Conservation (phyloP, 1,140 invertebrate species). For the Melipona quadrifasciata region DNA sequence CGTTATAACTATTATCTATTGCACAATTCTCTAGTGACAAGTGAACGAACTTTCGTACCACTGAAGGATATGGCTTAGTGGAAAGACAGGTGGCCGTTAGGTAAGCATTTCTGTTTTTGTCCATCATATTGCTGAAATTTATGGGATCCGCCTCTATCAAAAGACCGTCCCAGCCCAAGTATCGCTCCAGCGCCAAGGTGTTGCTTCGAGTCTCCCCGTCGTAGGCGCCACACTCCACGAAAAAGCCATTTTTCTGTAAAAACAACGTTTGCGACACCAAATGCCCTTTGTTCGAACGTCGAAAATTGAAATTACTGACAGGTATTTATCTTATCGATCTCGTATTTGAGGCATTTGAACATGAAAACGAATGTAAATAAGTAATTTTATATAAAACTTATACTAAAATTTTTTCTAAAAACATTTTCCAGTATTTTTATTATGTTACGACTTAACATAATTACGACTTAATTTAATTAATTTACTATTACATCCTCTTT, state of each 20-base stretch:
- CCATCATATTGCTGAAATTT: conserved; percentile 79
- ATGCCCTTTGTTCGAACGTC: background rate
- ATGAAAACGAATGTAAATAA: no score
- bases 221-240: conserved; percentile 82
- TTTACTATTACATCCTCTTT: no score
- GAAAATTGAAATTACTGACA: no score
- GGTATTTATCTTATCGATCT: no score
- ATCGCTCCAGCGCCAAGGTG: conserved; percentile 80
- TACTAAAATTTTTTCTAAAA: no score
- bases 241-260: conserved; percentile 80
- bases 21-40: background rate
- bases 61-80: conserved; percentile 74
- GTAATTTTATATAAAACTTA: no score
- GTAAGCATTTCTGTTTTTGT: conserved; percentile 78
- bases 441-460: no score
- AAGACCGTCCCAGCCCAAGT: conserved; percentile 80
- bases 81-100: conserved; percentile 80
- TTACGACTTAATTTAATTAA: no score
- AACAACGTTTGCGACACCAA: background rate
- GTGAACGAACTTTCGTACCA: conserved; percentile 69
- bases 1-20: background rate
- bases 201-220: conserved; percentile 83
- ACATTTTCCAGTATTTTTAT: no score
- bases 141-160: conserved; percentile 83
- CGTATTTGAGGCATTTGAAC: no score